Evolutionary conservation across 1,140 invertebrate genomes (phyloP).

Genomic region (Augochlora pura): DNA sequence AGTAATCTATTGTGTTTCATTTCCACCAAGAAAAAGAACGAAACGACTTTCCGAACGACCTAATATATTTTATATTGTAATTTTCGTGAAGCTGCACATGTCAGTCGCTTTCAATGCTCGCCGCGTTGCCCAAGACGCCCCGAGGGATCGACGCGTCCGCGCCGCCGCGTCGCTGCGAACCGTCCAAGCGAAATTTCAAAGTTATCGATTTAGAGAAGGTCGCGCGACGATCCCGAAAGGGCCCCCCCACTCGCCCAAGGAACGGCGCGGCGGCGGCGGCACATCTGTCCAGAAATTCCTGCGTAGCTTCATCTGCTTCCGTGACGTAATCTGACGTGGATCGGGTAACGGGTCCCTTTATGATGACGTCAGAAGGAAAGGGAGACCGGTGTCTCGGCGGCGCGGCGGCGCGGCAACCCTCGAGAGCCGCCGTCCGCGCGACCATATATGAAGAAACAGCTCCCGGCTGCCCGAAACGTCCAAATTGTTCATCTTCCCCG

Average conservation of each 20-base stretch:
- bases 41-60: no score
- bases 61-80: no score
- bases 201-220: neutral
- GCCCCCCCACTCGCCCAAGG: no score
- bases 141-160: no score
- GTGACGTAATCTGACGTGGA: conserved; percentile 69
- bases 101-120: no score
- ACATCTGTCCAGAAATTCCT: conserved; percentile 24
- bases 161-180: no score
- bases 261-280: no score
- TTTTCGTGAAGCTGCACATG: no score
- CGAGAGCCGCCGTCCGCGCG: accelerated
- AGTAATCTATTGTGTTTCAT: no score
- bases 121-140: no score
- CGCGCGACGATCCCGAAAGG: neutral
- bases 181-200: neutral
- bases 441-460: neutral
- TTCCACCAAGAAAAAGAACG: no score
- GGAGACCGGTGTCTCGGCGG: neutral
- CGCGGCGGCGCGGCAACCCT: conserved; percentile 9
- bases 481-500: conserved; percentile 17
- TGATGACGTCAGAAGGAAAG: conserved; percentile 58
- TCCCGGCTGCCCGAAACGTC: neutral
- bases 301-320: conserved; percentile 49
- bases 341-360: conserved; percentile 67